Conservation (phyloP, 2,113 vertebrate species). For the Amblyopsis rosae region DNA sequence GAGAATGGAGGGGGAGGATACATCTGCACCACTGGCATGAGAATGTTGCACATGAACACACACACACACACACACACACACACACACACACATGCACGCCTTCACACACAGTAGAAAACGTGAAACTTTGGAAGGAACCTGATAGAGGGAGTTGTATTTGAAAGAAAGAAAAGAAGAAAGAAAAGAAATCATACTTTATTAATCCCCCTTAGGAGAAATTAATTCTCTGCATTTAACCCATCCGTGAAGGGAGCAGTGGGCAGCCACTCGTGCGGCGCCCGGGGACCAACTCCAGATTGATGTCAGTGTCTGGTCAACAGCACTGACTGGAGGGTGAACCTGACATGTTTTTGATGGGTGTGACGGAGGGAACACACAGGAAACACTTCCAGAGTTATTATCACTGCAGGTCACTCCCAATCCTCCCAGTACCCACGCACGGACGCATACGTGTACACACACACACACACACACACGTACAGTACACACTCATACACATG, state of each 20-base stretch:
- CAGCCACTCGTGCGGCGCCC: no score
- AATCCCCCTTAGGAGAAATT: no score
- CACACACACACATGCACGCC: conserved; percentile 10
- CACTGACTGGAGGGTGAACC: no score
- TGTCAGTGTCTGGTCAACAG: no score
- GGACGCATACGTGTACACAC: conserved; percentile 11
- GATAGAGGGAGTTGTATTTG: conserved; percentile 17
- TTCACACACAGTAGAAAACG: conserved; percentile 9
- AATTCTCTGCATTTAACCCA: no score
- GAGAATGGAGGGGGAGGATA: conserved; percentile 7
- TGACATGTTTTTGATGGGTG: no score
- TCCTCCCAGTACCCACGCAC: background rate
- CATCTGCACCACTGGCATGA: conserved; percentile 12
- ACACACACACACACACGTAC: conserved; percentile 21
- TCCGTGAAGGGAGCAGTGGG: no score
- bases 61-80: background rate
- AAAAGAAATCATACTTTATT: no score
- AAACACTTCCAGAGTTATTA: conserved; percentile 20
- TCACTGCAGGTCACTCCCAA: background rate
- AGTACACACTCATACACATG: conserved; percentile 25
- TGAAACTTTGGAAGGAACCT: conserved; percentile 31
- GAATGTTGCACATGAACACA: background rate
- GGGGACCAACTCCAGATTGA: no score
- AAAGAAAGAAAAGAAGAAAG: no score
- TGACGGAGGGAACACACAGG: conserved; percentile 30